A percentile compares a stretch with the other conserved stretches of the same genome.
Evolutionary conservation across 1,140 invertebrate genomes (phyloP).

Genomic region (Mercenaria mercenaria): DNA sequence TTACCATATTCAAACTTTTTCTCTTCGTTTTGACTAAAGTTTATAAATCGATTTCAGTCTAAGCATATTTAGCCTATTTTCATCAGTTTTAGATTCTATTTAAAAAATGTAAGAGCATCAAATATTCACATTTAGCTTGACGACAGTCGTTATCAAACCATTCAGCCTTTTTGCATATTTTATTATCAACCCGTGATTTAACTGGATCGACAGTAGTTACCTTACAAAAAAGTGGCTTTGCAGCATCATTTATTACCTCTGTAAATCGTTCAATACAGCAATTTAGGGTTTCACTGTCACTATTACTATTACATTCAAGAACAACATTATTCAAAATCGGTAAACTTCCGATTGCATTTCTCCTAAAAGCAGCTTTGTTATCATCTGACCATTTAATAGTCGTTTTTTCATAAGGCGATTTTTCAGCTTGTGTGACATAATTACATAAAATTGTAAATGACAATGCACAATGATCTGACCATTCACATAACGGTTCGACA

Average conservation of each 20-base stretch:
- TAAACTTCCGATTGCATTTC: neutral
- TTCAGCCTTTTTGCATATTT: neutral
- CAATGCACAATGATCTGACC: neutral
- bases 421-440: neutral
- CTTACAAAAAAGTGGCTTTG: neutral
- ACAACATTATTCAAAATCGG: neutral
- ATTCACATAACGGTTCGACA: neutral
- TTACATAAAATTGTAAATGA: neutral
- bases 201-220: no score
- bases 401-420: neutral
- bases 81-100: neutral
- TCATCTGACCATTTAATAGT: neutral
- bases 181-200: no score
- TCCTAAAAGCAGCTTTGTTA: neutral
- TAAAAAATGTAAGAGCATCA: neutral
- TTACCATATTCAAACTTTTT: neutral
- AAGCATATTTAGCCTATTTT: neutral
- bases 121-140: neutral
- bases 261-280: neutral
- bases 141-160: neutral
- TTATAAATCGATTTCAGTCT: neutral
- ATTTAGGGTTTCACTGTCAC: neutral
- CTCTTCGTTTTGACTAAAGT: neutral
- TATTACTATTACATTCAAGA: neutral
- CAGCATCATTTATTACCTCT: neutral